These are phyloP conservation scores for Cliona cf. orientalis DNA, from an alignment of 37 sponge, comb jelly and placozoan genomes.

Conservation along the genomic window DNA sequence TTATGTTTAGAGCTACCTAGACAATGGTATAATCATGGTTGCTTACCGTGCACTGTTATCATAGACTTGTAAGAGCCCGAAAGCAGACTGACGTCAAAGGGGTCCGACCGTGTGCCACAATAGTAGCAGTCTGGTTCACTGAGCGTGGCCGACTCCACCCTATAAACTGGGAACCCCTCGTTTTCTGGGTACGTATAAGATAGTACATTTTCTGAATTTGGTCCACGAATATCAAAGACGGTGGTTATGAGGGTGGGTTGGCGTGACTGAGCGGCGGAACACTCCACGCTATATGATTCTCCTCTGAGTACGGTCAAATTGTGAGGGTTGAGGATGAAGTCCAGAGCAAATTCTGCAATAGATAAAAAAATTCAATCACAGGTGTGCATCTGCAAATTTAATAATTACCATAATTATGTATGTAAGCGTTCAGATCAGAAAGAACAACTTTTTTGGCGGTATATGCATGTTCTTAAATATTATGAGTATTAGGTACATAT, in stretches of 20 bases:
- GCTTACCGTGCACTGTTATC: conserved; percentile 12
- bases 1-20: too few relatives aligned
- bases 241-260: not conserved
- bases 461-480: not conserved
- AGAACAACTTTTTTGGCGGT: not conserved
- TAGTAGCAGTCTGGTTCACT: not conserved
- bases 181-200: not conserved
- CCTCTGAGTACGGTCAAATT: not conserved
- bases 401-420: not conserved
- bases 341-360: not conserved
- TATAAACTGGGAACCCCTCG: conserved; percentile 12
- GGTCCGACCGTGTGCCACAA: not conserved
- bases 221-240: not conserved
- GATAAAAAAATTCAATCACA: too few relatives aligned
- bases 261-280: conserved; percentile 5
- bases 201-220: not conserved
- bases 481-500: not conserved
- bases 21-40: not conserved
- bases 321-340: conserved; percentile 22
- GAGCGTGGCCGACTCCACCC: not conserved
- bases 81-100: not conserved
- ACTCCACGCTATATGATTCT: conserved; percentile 23
- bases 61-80: not conserved
- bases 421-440: not conserved
- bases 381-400: not conserved